Percentiles rank a stretch among this genome's conserved stretches.
These are phyloP conservation scores for Gambusia yucatana DNA, from an alignment of 2,797 vertebrate genomes.

Conservation along the genomic window DNA sequence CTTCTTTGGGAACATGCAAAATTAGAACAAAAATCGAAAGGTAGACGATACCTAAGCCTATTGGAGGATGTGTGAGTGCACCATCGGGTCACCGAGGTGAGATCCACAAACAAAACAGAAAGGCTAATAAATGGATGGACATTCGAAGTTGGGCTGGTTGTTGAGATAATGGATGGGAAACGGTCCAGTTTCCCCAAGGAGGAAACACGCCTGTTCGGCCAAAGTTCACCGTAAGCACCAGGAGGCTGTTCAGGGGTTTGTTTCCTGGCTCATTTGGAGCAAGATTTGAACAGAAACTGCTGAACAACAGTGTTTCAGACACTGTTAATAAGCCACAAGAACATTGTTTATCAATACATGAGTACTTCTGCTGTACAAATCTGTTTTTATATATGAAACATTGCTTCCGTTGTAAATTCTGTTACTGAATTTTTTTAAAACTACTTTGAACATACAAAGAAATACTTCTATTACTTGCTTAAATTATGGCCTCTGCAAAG, in stretches of 20 bases:
- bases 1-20: neutral
- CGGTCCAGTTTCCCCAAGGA: neutral
- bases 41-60: neutral
- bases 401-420: neutral
- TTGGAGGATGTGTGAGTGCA: neutral
- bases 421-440: neutral
- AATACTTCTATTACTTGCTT: neutral
- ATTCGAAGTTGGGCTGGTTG: neutral
- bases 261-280: neutral
- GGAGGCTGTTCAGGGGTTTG: neutral
- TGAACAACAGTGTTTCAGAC: neutral
- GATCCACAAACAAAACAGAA: neutral
- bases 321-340: neutral
- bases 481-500: neutral
- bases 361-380: neutral
- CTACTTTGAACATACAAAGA: neutral
- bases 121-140: neutral
- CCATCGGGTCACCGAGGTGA: neutral
- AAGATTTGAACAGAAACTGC: neutral
- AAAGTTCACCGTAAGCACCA: neutral
- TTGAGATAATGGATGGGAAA: neutral
- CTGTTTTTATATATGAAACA: neutral
- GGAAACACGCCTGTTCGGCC: neutral
- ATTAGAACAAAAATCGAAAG: neutral
- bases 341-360: neutral